phyloP scores from a whole-genome alignment of 2,888 invertebrate genomes.

The Trypoxylon attenuatum region DNA sequence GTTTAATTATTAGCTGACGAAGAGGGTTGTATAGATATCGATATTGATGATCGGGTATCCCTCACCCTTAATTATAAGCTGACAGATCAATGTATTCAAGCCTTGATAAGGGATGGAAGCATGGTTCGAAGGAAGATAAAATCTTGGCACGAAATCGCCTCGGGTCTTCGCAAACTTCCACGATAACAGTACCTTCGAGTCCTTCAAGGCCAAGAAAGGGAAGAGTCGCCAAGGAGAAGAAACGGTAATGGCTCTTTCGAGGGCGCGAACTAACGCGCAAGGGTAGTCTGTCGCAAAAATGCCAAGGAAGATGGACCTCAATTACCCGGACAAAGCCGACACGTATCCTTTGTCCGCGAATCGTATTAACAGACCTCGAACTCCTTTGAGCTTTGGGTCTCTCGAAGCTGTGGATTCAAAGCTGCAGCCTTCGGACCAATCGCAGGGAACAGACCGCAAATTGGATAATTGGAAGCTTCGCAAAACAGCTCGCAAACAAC shows the following conservation, averaged over 20 bases:
- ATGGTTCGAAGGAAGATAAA: too few relatives aligned
- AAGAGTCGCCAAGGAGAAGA: neutral
- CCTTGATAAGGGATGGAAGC: too few relatives aligned
- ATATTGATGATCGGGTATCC: too few relatives aligned
- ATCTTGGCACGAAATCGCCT: too few relatives aligned
- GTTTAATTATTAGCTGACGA: too few relatives aligned
- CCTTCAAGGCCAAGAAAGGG: constrained; percentile 2
- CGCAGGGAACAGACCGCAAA: constrained; percentile 35
- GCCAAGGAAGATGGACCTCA: constrained; percentile 28
- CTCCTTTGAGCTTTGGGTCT: constrained; percentile 19
- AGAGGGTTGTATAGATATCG: too few relatives aligned
- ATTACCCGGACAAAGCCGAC: constrained; percentile 51
- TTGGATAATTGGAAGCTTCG: constrained; percentile 50
- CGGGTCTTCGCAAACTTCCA: constrained; percentile 17
- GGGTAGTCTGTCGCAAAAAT: constrained; percentile 24
- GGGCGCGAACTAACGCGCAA: constrained; percentile 6
- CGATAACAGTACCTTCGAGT: constrained; percentile 8
- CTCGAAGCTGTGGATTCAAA: constrained; percentile 40
- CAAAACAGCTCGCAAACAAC: too few relatives aligned
- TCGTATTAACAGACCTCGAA: constrained; percentile 44
- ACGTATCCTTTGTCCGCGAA: constrained; percentile 52
- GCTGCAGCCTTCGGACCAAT: constrained; percentile 20
- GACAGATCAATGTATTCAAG: too few relatives aligned
- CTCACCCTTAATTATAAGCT: too few relatives aligned
- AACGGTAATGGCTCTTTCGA: neutral